Conservation (phyloP, 2,113 vertebrate species). For the Potamarius usumacintae region DNA sequence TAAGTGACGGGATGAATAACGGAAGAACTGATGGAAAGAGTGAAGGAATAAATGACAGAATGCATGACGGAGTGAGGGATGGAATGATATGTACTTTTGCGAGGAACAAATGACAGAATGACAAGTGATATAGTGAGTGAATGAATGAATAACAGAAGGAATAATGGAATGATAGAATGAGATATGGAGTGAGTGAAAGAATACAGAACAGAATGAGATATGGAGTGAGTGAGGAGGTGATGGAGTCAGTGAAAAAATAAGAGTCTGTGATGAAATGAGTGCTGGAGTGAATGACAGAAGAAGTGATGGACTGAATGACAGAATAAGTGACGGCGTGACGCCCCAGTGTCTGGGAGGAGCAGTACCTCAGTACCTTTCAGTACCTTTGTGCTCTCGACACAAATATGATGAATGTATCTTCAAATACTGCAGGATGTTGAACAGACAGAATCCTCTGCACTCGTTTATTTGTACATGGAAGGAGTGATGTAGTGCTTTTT, state of each 20-base stretch:
- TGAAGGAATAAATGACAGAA: background rate
- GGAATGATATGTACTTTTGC: background rate
- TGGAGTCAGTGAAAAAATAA: too few relatives aligned
- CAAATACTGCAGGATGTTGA: background rate
- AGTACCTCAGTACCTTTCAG: background rate
- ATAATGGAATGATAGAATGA: too few relatives aligned
- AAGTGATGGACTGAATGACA: background rate
- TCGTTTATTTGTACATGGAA: background rate
- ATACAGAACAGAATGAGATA: too few relatives aligned
- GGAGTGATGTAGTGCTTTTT: background rate
- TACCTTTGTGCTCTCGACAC: background rate
- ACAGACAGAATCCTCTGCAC: background rate
- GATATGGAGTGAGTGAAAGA: too few relatives aligned
- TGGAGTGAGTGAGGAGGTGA: too few relatives aligned
- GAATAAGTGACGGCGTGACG: background rate
- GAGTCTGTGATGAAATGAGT: background rate
- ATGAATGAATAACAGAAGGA: background rate
- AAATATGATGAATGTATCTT: background rate
- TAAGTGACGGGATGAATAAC: too few relatives aligned
- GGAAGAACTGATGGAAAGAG: background rate
- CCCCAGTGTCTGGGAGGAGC: background rate
- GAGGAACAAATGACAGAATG: background rate
- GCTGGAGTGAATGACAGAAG: background rate
- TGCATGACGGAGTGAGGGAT: background rate
- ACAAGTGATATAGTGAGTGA: background rate